A percentile compares a stretch with the other conserved stretches of the same genome.
phyloP scores from a whole-genome alignment of 2,797 vertebrate species.

The Anguilla marmorata region DNA sequence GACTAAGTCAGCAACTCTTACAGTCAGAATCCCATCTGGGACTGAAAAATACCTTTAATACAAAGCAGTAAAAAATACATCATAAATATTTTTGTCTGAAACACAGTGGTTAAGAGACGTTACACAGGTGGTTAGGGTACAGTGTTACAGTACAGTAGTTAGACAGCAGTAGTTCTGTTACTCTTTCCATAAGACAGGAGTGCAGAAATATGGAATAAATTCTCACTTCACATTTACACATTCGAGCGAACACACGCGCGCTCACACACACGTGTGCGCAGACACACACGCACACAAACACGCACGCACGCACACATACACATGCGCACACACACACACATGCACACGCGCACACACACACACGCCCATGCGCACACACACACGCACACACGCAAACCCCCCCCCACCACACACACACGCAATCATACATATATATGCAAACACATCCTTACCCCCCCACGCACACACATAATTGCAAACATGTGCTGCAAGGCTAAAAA shows the following conservation, averaged over 20 bases:
- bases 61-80: constrained; percentile 63
- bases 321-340: too few species aligned
- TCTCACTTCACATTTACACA: background rate
- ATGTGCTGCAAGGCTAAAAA: constrained; percentile 3
- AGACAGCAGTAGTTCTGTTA: constrained; percentile 33
- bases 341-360: background rate
- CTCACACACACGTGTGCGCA: background rate
- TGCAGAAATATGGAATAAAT: background rate
- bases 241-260: background rate
- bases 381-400: constrained; percentile 30
- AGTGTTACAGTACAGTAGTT: constrained; percentile 38
- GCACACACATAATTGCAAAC: constrained; percentile 11
- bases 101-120: constrained; percentile 60
- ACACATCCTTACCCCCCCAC: background rate
- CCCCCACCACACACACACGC: background rate
- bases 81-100: constrained; percentile 45
- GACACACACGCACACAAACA: background rate
- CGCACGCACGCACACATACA: fast-evolving
- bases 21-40: background rate
- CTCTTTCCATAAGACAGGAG: background rate
- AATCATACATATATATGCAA: background rate
- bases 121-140: background rate
- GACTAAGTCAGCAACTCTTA: background rate
- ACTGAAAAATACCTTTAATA: constrained; percentile 70
- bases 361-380: constrained; percentile 20